Evolutionary conservation across 2,888 invertebrate genomes (phyloP), one percentile per base, ranked within the genome.

Genomic region (Masnerella sp.): DNA sequence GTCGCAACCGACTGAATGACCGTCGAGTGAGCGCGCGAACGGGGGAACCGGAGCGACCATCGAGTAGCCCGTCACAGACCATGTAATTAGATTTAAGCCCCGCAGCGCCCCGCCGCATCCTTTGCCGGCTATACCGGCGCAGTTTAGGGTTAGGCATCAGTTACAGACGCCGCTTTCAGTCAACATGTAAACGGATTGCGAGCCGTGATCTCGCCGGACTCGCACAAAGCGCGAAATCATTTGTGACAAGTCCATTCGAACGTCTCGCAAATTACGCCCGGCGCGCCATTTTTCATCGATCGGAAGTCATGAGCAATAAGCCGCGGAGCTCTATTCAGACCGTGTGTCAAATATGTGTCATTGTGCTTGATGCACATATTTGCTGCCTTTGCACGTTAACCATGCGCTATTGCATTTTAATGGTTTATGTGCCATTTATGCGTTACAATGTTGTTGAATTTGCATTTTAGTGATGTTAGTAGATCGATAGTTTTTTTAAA

Each of bases 41-140:
- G 34, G 45, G 74, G 72, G 76, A 74, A 59, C 17, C 17, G n/a
- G 76, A 68, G 58, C 73, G 77, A 62, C 81, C 81, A 81, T 84
- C 84, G 81, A 83, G 81, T 81, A 81, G 77, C 82, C 74, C 84
- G 85, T 84, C 85, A 83, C 84, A 80, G 84, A 82, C 82, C 83
- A 82, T 84, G 85, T 84, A 85, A 85, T 85, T 85, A 85, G 84
- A 85, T 85, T 84, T 84, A 80, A 81, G 81, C 78, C 82, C 80
- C 76, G 74, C 78, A 52, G 64, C 52, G 54, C 78, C 74, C 76
- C 65, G 52, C 67, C 38, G 68, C 56, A 74, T 56, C 69, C 62
- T 49, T 64, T 64, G 51, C 62, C 42, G 52, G 14, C 56, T 54
- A 45, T 56, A 67, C 49, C 47, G 65, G 62, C 76, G 72, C 75